Base-by-base conservation (phyloP, 2,888 invertebrate species). In the Drosophila neonasuta region DNA sequence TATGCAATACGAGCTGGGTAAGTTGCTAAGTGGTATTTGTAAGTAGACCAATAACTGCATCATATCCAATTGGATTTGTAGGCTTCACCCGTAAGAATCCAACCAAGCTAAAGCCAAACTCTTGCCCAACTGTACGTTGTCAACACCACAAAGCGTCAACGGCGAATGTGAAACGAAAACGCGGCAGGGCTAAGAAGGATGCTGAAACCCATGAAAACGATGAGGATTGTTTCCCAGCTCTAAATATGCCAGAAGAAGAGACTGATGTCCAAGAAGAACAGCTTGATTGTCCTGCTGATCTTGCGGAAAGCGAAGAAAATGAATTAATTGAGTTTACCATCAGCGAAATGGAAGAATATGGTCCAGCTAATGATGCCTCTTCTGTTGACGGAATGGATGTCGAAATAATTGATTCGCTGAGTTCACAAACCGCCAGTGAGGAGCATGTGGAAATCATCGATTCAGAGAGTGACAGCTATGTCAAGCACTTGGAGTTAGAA, bases 1-100 rank as follows among this genome's bases (percentile, higher is more conserved):
- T 63, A 63, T 81, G 70, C 75, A 80, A 68, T 80, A 64, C 49
- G 80, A 83, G 46, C 36, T 80, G n/a, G 78, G 78, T 78, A 50
- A 58, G 36, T 10, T 3, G 7, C 39, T 13, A 13, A 8, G 13
- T 41, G 2, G 2, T 15, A 6, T 17, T 32, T 15, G 17, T 1
- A 13, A n/a, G 24, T 9, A 34, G 10, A 8, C 2, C 7, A 39
- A n/a, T 8, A 29, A n/a, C 10, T 56, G 51, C 32, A 17, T 6
- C 7, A 1, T 24, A 1, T 24, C 8, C 3, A 36, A 46, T 4
- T 17, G 5, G 2, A 17, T 6, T 42, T 66, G 7, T 20, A 74
- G 79, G 79, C 1, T 79, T 79, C 9, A 66, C 65, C 1, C 57
- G 71, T 1, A 79, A 76, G 15, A 81, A 81, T 51, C 77, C 79